Base-by-base conservation (phyloP, 2,888 invertebrate species). In the Lochmaea capreae region DNA sequence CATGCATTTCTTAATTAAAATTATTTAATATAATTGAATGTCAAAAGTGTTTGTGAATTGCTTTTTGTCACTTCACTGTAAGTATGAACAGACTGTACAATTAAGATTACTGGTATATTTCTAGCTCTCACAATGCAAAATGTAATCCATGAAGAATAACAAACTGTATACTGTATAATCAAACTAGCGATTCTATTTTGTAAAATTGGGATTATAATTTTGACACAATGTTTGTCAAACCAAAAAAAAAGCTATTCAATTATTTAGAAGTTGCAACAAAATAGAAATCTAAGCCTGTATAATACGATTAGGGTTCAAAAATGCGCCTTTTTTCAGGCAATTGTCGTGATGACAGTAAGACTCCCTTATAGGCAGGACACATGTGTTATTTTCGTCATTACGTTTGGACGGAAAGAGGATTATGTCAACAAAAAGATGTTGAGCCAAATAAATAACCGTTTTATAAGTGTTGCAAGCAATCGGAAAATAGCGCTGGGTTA, bases 321-420 rank as follows among this genome's bases (percentile, higher is more conserved):
- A 84, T 79, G 83, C 83, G 84, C 81, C 83, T 80, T 84, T 82
- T 83, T 81, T 82, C 78, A 76, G 79, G 84, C 85, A 84, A 86
- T 86, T 86, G 86, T 85, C 83, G 81, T 85, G 86, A 80, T 87
- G 87, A 87, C 87, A 87, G 84, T 86, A 86, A 86, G 86, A 85
- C 85, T 84, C 85, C 85, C 86, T 86, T 16, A 16, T 85, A 84
- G 84, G 83, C 84, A 83, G 84, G 83, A 84, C 85, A 87, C 87
- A 87, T 87, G 86, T 87, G 87, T 87, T 87, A 86, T 86, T 86
- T 86, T 86, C 85, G 83, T 87, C 86, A 87, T 87, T 87, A 87
- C 85, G 85, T 84, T 86, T 80, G 84, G 84, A 86, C 83, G 83
- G 80, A 86, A 87, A 87, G 85, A 83, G 86, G 87, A 86, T 87